These are phyloP conservation scores for Leucophenga montana DNA, from an alignment of 2,888 invertebrate species.

Conservation along the genomic window DNA sequence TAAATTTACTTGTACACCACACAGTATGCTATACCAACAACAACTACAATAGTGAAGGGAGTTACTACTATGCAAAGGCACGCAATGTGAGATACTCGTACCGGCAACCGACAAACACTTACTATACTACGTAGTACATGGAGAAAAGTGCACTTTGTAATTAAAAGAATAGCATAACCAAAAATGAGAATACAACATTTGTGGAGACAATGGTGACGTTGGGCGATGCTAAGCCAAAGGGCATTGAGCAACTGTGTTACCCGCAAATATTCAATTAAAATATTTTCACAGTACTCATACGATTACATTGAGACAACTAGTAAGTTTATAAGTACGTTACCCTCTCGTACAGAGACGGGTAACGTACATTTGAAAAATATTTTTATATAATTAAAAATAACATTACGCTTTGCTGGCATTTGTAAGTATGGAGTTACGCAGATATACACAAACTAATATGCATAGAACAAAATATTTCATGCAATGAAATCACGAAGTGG, in stretches of 20 bases:
- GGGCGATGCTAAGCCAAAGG: neutral
- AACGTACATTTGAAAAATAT: constrained; percentile 9
- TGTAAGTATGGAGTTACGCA: neutral
- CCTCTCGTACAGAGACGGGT: no score
- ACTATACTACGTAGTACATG: constrained; percentile 7
- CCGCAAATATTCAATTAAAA: constrained; percentile 28
- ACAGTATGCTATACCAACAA: no score
- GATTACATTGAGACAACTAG: neutral
- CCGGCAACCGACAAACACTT: neutral
- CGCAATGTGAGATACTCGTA: no score
- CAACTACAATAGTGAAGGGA: no score
- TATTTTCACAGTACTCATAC: constrained; percentile 2
- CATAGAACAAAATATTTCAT: neutral
- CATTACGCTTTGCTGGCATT: constrained; percentile 9
- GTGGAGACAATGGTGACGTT: neutral
- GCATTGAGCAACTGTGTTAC: constrained; percentile 9
- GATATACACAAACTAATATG: neutral
- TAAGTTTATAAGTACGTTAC: neutral
- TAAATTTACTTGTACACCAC: no score
- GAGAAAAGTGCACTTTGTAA: constrained; percentile 15
- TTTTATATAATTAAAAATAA: constrained; percentile 28
- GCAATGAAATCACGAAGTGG: neutral
- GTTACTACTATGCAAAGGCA: no score
- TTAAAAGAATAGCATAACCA: constrained; percentile 15
- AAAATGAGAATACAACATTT: neutral